Evolutionary conservation across 2,888 invertebrate species (phyloP), one percentile per base, ranked within the genome.

Genomic region (Drosophila mulleri): DNA sequence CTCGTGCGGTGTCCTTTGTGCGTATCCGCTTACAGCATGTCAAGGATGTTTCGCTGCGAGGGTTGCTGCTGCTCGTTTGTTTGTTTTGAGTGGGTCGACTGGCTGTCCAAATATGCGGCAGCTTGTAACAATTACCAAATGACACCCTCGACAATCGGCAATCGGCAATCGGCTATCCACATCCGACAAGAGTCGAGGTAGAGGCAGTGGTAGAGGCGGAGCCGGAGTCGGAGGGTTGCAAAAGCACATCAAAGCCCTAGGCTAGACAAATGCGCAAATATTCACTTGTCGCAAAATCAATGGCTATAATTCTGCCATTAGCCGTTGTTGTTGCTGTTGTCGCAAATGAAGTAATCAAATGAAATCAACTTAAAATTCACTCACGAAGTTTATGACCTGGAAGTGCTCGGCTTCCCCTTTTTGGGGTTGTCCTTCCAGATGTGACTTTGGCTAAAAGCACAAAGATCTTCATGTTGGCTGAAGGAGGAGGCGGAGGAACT

Each of bases 271-370:
- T 87, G 80, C 79, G 78, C 83, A 77, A 78, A 86, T 76, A 80
- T 90, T 70, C 91, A 91, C 91, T 91, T 91, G 91, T 91, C 91
- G 90, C 88, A 78, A 80, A 90, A 91, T 88, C 89, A 91, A 85
- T 88, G 85, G 80, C 90, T 90, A 91, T 91, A 85, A 90, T 89
- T 91, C 76, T 80, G 75, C 88, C 90, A 91, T 91, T 91, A 91
- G 69, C 77, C 65, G 61, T 70, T 67, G 53, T n/a, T 50, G 50
- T 54, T 65, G 58, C 18, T 53, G 41, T 54, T 67, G 56, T 56
- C 37, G 44, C 67, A 85, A 87, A 88, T 89, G 78, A 88, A 88
- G 87, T 87, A 89, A 88, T 88, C 89, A 88, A 71, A 75, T 72
- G 84, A 74, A 75, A 72, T 81, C 83, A 64, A 84, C 81, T 84